Base-by-base conservation (phyloP, 2,888 invertebrate species). In the Melinaea marsaeus region DNA sequence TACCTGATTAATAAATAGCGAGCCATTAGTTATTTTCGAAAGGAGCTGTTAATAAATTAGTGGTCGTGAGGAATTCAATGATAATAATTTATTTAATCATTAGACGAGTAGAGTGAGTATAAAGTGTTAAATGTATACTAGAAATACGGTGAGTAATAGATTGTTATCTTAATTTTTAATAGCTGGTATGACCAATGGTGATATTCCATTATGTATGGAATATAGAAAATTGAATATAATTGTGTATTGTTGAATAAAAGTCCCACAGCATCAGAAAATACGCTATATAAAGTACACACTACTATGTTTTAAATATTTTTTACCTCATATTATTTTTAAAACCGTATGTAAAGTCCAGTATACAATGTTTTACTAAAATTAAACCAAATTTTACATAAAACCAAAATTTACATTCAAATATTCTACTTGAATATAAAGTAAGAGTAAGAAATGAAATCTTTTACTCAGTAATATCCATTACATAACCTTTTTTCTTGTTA, bases 11-110 rank as follows among this genome's bases (percentile, higher is more conserved):
- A 66, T 66, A 64, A 68, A 63, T 62, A 57, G 51, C 37, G 56
- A 56, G 57, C 54, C 55, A 64, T 61, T 55, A 63, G 58, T 63
- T 60, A 58, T 63, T 65, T 68, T 65, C 65, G 65, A 68, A 65
- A 65, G 64, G 68, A 37, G 55, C 35, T 46, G 13, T n/a, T 54
- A 61, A 60, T 63, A 64, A 68, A 63, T 65, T 59, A 63, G 45
- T 55, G 33, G 37, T 56, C 56, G 55, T 57, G 55, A 55, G 60
- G 60, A 58, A 60, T 64, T 60, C 57, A 42, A 60, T 59, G 47
- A 51, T 56, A 61, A 57, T 64, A 55, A 60, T 58, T 62, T 62
- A 57, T 55, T 62, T 42, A 42, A 42, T 9, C 9, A 42, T 42
- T 42, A 42, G 9, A 42, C 11, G 42, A 9, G 42, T 42, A 42